Evolutionary conservation across 1,140 invertebrate species (phyloP).

Genomic region (Contarinia nasturtii): DNA sequence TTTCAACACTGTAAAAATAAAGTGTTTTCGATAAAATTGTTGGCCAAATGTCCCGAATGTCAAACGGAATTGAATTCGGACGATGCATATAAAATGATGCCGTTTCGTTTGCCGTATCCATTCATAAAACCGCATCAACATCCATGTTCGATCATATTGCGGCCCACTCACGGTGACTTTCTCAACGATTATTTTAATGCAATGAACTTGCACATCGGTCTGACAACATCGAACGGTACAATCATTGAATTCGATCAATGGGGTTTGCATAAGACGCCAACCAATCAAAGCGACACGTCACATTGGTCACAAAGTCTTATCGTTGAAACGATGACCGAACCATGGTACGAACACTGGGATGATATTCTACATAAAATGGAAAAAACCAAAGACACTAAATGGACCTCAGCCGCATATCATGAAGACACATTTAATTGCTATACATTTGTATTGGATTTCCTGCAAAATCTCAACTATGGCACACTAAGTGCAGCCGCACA

Average conservation of each 20-base stretch:
- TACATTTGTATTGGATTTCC: slow-evolving; percentile 55
- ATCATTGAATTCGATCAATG: slow-evolving; percentile 59
- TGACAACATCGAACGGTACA: slow-evolving; percentile 50
- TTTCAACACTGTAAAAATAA: slow-evolving; percentile 63
- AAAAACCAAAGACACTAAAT: slow-evolving; percentile 33
- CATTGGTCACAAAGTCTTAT: slow-evolving; percentile 50
- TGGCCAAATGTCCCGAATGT: slow-evolving; percentile 50
- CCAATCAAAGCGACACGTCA: slow-evolving; percentile 26
- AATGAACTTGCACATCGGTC: slow-evolving; percentile 62
- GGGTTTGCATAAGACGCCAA: slow-evolving; percentile 35
- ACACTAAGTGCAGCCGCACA: slow-evolving; percentile 38
- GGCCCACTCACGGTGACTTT: slow-evolving; percentile 62
- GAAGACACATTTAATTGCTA: slow-evolving; percentile 60
- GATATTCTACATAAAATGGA: slow-evolving; percentile 38
- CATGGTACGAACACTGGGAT: slow-evolving; percentile 62
- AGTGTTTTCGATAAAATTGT: slow-evolving; percentile 55
- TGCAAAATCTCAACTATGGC: slow-evolving; percentile 40
- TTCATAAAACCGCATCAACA: slow-evolving; percentile 52
- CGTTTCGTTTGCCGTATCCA: slow-evolving; percentile 60
- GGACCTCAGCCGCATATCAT: slow-evolving; percentile 45
- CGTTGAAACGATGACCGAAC: slow-evolving; percentile 38
- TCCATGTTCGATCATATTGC: slow-evolving; percentile 53
- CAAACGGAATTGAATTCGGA: slow-evolving; percentile 28
- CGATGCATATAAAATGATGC: slow-evolving; percentile 40
- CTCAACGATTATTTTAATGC: slow-evolving; percentile 60